Base-by-base conservation (phyloP, 1,140 invertebrate species). In the Lucilia sericata region DNA sequence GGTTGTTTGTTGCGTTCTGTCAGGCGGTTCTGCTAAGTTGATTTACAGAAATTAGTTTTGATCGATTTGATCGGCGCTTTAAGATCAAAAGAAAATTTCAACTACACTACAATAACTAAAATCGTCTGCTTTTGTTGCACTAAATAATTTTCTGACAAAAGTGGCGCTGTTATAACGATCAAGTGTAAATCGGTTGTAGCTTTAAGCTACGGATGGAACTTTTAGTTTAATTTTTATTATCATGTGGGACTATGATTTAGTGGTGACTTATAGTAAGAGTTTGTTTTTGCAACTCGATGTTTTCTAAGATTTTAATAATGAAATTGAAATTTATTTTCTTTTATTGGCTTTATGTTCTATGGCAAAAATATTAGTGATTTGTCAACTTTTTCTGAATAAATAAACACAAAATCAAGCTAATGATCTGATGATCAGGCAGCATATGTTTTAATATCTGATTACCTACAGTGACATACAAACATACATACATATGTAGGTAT, bases 51-150 rank as follows among this genome's bases (percentile, higher is more conserved):
- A 90, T 90, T 90, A 88, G 88, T 88, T 90, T 90, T 90, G 89
- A 90, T 90, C 89, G 89, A 90, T 90, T 90, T 90, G 89, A 90
- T 90, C 89, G 89, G 88, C 89, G 89, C 89, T 89, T 86, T 84
- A 86, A 90, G 88, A 90, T 90, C 89, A 90, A 90, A 90, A 88
- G 86, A 88, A 89, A 86, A 86, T 88, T 88, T 85, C 21, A 12
- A 55, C 51, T 70, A 10, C 21, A 5, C 8, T 21, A 70, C 19
- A 8, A 70, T 21, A 42, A 42, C 42, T 8, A 5, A 2, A 3
- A 3, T 2, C 5, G 42, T 42, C 7, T 42, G 42, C 8, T 70
- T 60, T 19, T 70, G 10, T 25, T 70, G 19, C 19, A n/a, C 21
- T 70, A n/a, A 55, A 55, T 55, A 17, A 55, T 55, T 55, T 55